phyloP scores from a whole-genome alignment of 2,888 invertebrate genomes.

The Meteorus cinctellus region DNA sequence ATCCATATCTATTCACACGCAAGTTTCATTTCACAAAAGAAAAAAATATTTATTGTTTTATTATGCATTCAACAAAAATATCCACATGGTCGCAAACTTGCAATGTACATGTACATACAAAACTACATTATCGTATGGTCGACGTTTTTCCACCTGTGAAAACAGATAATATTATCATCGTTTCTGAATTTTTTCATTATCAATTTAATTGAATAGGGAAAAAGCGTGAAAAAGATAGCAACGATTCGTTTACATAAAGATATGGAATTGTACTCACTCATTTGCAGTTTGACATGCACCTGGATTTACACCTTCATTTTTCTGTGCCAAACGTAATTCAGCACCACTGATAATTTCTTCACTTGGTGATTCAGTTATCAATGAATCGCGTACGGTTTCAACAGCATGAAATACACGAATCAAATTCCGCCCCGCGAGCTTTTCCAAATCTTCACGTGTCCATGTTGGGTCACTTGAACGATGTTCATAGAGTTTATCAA shows the following conservation, averaged over 20 bases:
- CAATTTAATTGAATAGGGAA: too few relatives aligned
- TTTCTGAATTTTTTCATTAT: too few relatives aligned
- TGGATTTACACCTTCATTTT: slow-evolving; percentile 50
- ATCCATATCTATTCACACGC: not conserved
- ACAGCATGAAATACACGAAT: slow-evolving; percentile 73
- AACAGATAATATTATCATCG: slow-evolving; percentile 9
- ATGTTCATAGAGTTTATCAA: slow-evolving; percentile 71
- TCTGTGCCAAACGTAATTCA: slow-evolving; percentile 59
- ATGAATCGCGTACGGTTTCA: slow-evolving; percentile 64
- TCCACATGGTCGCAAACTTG: not conserved
- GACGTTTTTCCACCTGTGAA: slow-evolving; percentile 41
- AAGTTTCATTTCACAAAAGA: not conserved
- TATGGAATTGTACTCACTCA: slow-evolving; percentile 57
- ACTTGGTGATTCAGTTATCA: slow-evolving; percentile 52
- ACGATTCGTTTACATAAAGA: not conserved
- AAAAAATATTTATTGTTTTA: too few relatives aligned
- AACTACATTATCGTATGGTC: not conserved
- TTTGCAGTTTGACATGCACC: slow-evolving; percentile 62
- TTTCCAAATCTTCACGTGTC: slow-evolving; percentile 73
- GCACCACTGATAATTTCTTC: slow-evolving; percentile 57
- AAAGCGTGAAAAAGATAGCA: not conserved
- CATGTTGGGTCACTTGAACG: slow-evolving; percentile 64
- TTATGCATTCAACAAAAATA: not conserved
- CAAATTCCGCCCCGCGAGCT: slow-evolving; percentile 74
- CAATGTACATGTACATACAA: not conserved